Percentiles rank a stretch among this genome's conserved stretches.
Evolutionary conservation across 2,888 invertebrate species (phyloP).

Genomic region (Leptinotarsa rubiginosa): DNA sequence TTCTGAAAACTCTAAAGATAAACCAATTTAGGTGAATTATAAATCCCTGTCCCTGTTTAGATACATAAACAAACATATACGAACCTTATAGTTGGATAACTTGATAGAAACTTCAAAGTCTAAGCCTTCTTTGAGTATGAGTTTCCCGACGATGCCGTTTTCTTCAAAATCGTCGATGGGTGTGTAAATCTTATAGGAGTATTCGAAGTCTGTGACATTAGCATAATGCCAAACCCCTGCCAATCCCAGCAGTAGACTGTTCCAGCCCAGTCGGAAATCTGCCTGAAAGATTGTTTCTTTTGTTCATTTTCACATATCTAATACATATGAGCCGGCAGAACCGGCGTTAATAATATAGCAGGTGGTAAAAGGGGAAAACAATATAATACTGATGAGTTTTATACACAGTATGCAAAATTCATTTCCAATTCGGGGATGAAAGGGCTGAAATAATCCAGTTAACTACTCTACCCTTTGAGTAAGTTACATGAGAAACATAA

Average conservation of each 20-base stretch:
- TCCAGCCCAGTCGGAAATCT: slow-evolving; percentile 82
- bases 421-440: too few relatives aligned
- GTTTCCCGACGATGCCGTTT: slow-evolving; percentile 80
- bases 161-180: slow-evolving; percentile 83
- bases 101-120: slow-evolving; percentile 79
- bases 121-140: slow-evolving; percentile 74
- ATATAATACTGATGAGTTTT: too few relatives aligned
- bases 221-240: slow-evolving; percentile 82
- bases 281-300: slow-evolving; percentile 66
- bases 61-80: slow-evolving; percentile 51
- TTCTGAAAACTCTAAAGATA: slow-evolving; percentile 52
- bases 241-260: slow-evolving; percentile 79
- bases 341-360: background rate
- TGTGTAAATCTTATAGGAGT: slow-evolving; percentile 81
- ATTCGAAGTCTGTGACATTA: slow-evolving; percentile 79
- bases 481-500: too few relatives aligned
- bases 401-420: too few relatives aligned
- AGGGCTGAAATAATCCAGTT: too few relatives aligned
- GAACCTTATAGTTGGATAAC: slow-evolving; percentile 75
- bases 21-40: slow-evolving; percentile 55
- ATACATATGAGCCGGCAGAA: slow-evolving; percentile 9
- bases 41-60: slow-evolving; percentile 52
- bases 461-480: too few relatives aligned
- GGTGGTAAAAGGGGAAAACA: background rate
- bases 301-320: slow-evolving; percentile 23